Conservation (phyloP, 2,888 invertebrate species). For the Drosophila subsilvestris region DNA sequence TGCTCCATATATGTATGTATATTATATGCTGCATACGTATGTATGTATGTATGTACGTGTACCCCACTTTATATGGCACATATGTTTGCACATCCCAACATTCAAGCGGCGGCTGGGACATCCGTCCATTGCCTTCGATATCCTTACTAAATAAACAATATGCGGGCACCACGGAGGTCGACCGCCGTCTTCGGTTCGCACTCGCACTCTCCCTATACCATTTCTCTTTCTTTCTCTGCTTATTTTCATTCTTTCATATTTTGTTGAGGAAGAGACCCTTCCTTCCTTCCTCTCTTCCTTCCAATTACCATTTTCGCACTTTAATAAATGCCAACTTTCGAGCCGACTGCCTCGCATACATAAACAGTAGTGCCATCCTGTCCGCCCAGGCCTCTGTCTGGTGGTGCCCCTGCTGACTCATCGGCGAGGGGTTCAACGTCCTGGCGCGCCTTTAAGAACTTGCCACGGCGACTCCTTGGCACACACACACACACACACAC, state of each 20-base stretch:
- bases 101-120: constrained; percentile 13
- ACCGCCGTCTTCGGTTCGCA: too few relatives aligned
- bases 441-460: constrained; percentile 53
- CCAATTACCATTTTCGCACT: constrained; percentile 48
- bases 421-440: constrained; percentile 66
- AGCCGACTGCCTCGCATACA: constrained; percentile 16
- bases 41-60: constrained; percentile 4
- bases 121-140: constrained; percentile 60
- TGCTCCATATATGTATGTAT: constrained; percentile 11
- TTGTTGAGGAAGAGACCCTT: neutral
- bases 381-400: constrained; percentile 59
- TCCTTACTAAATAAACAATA: constrained; percentile 78
- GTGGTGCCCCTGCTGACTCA: constrained; percentile 31
- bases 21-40: constrained; percentile 8
- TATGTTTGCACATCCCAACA: constrained; percentile 52
- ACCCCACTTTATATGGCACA: constrained; percentile 41
- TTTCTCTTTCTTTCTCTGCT: neutral
- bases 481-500: constrained; percentile 23
- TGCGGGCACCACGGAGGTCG: constrained; percentile 57
- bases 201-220: neutral
- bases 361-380: constrained; percentile 50
- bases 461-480: constrained; percentile 52
- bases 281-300: constrained; percentile 19
- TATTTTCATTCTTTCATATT: constrained; percentile 21
- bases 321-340: constrained; percentile 71